Evolutionary conservation across 2,113 vertebrate genomes (phyloP), one percentile per base, ranked within the genome.

Genomic region (Orientallactaga bullata): DNA sequence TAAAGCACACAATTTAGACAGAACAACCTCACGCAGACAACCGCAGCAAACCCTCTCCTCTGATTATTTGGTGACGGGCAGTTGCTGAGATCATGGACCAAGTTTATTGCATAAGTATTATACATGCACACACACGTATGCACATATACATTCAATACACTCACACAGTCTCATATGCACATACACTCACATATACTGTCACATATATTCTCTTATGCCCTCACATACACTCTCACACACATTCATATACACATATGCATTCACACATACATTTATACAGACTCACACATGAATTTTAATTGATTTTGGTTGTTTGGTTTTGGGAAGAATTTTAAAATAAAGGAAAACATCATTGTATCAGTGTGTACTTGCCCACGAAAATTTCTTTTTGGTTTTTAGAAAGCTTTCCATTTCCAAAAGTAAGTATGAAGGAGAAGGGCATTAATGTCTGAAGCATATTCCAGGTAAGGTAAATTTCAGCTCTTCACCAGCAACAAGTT

Each of bases 341-440:
- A 80, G 55, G 24, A 85, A 94, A 93, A 66, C 7, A 79, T 92
- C 47, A 78, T 72, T 63, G 37, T 81, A 93, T 86, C 18, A 73
- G 76, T 74, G 30, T 69, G 87, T 1, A 28, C n/a, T 81, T 69
- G 58, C 7, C 60, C 24, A 28, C 76, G 69, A 32, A 94, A 86
- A 42, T 89, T 95, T 73, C 65, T 28, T 88, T 66, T 47, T 87
- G 88, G 21, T 81, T 95, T 55, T 91, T 42, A 92, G 81, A 94
- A 93, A 55, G 78, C 65, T 63, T 51, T 32, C 47, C 55, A 68
- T 79, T 90, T 93, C 71, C 35, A 90, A 91, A 94, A 92, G 71
- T 85, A 95, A 85, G 51, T 30, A 18, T 20, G 71, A 85, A 37
- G 16, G 47, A 95, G 65, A 85, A 39, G 58, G 88, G 32, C 68